Conservation (phyloP, 2,113 vertebrate genomes). For the Rhinopithecus roxellana region DNA sequence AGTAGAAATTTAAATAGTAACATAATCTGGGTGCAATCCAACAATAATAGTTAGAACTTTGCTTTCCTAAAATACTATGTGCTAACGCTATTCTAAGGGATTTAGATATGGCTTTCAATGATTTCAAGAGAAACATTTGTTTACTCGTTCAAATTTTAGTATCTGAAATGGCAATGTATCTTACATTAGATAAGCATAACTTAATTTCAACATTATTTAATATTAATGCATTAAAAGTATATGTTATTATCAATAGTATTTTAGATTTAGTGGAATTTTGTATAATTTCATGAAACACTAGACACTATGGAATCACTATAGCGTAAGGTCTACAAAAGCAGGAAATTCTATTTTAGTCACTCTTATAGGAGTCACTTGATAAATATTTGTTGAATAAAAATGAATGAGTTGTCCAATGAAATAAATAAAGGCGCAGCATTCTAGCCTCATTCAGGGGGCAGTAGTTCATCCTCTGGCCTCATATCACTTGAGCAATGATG, state of each 20-base stretch:
- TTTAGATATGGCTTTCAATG: background rate
- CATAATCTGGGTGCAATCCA: background rate
- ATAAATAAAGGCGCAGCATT: fast-evolving
- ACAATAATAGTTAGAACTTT: background rate
- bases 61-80: background rate
- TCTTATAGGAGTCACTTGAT: background rate
- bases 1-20: background rate
- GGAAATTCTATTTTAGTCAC: background rate
- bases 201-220: background rate
- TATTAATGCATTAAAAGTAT: fast-evolving
- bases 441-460: background rate
- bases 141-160: background rate
- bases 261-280: background rate
- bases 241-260: too few relatives aligned
- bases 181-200: background rate
- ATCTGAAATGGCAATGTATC: background rate
- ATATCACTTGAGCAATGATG: background rate
- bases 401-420: background rate
- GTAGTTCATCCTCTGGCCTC: fast-evolving
- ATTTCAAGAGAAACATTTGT: background rate
- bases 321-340: fast-evolving
- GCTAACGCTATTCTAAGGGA: background rate
- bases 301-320: too few relatives aligned
- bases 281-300: background rate
- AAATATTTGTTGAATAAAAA: background rate